A percentile compares a stretch with the other conserved stretches of the same genome.
Evolutionary conservation across 1,140 invertebrate species (phyloP).

Genomic region (Sycobia sp.): DNA sequence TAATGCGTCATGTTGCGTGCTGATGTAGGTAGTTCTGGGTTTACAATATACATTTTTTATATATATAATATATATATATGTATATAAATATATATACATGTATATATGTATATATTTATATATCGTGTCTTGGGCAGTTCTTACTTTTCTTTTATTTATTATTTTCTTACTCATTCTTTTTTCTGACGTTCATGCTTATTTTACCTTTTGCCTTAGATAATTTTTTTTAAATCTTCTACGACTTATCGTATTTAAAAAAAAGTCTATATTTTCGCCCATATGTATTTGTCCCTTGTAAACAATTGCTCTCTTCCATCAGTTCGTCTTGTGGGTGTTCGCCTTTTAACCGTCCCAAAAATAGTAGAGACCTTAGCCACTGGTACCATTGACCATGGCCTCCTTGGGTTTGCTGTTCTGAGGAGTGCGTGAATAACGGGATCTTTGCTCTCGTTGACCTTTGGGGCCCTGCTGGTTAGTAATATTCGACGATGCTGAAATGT

Average conservation of each 20-base stretch:
- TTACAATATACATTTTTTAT: slow-evolving; percentile 34
- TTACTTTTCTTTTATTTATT: slow-evolving; percentile 26
- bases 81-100: slow-evolving; percentile 31
- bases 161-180: slow-evolving; percentile 19
- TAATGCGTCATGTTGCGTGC: slow-evolving; percentile 58
- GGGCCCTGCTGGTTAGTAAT: slow-evolving; percentile 47
- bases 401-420: slow-evolving; percentile 64
- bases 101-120: slow-evolving; percentile 27
- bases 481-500: slow-evolving; percentile 48
- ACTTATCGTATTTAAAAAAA: slow-evolving; percentile 27
- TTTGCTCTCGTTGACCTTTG: slow-evolving; percentile 57
- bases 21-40: slow-evolving; percentile 50
- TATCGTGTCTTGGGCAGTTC: slow-evolving; percentile 28
- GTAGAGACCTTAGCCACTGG: slow-evolving; percentile 58
- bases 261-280: slow-evolving; percentile 27
- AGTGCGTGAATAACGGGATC: slow-evolving; percentile 57
- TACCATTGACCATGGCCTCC: slow-evolving; percentile 68
- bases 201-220: slow-evolving; percentile 23
- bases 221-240: slow-evolving; percentile 5
- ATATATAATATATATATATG: slow-evolving; percentile 22
- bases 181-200: slow-evolving; percentile 24
- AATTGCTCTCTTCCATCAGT: slow-evolving; percentile 34
- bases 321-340: slow-evolving; percentile 30
- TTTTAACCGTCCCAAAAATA: slow-evolving; percentile 29
- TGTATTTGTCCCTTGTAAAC: slow-evolving; percentile 34